Base-by-base conservation (phyloP, 1,140 invertebrate genomes). In the Olivierus martensii region DNA sequence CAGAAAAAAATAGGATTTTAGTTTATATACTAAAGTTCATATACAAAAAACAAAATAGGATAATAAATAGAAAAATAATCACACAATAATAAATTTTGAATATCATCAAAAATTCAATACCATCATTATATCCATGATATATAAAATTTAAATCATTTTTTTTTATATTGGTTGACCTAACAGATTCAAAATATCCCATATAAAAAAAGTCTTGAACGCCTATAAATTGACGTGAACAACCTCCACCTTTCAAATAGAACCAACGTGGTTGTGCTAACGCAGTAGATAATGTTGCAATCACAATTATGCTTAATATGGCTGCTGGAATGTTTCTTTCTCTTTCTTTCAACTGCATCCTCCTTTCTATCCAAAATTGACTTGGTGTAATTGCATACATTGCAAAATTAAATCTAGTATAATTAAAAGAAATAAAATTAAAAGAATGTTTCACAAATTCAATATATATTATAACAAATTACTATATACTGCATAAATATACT, bases 201-300 rank as follows among this genome's bases (percentile, higher is more conserved):
- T 56, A 59, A 17, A 59, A 52, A 52, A 56, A 58, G 22, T 61
- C 43, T 46, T 58, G 53, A 7, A 52, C 37, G 6, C 59, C 59
- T 37, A 61, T 46, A 49, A 51, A 55, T 46, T 56, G 46, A 7
- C 39, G 39, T 54, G 42, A 17, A 47, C 59, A 58, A 18, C 45
- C 47, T 41, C 53, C 57, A n/a, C 59, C 59, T 47, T 51, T 59
- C 3, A 62, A 53, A 46, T 53, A 51, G 53, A 60, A 62, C 61
- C 61, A 62, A 47, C 59, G 56, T n/a, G 56, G 56, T 47, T 60
- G 61, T 17, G 55, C 54, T 18, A 62, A 49, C 28, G 61, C 61
- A 17, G 53, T 60, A 1, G 57, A 46, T n/a, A 62, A 35, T 21
- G 55, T 52, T 6, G 53, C 50, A 35, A 62, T 62, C 19, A 62